Percentiles rank a stretch among this genome's conserved stretches.
Conservation (phyloP, 2,797 vertebrate genomes). For the Acanthurus tractus region DNA sequence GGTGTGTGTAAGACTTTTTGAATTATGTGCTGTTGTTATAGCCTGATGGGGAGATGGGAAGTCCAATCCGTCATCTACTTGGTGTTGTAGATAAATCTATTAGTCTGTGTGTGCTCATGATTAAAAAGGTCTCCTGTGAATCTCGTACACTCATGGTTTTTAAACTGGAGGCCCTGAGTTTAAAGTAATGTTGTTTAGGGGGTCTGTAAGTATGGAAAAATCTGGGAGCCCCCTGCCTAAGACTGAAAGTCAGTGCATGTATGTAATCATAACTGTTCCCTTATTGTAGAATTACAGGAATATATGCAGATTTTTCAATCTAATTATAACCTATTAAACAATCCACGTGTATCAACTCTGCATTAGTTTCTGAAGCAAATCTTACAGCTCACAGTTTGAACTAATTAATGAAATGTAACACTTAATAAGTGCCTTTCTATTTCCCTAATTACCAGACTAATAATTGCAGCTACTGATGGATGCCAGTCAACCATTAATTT, state of each 20-base stretch:
- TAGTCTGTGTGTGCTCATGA: conserved; percentile 41
- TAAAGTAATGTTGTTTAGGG: too few species aligned
- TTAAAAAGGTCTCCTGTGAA: conserved; percentile 55
- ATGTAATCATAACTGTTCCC: conserved; percentile 27
- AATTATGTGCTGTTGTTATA: conserved; percentile 69
- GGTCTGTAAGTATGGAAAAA: too few species aligned
- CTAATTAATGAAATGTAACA: conserved; percentile 32
- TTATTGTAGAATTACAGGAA: conserved; percentile 19
- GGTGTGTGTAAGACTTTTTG: conserved; percentile 35
- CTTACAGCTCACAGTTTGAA: not conserved
- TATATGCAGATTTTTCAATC: conserved; percentile 9
- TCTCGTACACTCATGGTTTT: not conserved
- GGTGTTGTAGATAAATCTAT: conserved; percentile 52
- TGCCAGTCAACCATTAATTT: conserved; percentile 4
- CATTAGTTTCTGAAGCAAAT: conserved; percentile 16
- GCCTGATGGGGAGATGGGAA: conserved; percentile 41
- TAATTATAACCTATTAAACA: conserved; percentile 1
- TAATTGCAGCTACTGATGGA: conserved; percentile 14
- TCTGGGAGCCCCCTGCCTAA: not conserved
- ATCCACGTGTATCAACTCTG: conserved; percentile 10
- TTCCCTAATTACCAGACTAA: not conserved
- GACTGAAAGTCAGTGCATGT: conserved; percentile 32
- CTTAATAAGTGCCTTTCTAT: conserved; percentile 31
- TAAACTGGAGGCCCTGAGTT: too few species aligned
- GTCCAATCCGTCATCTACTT: conserved; percentile 57